Evolutionary conservation across 1,140 invertebrate species (phyloP), one percentile per base, ranked within the genome.

Genomic region (Philotrypesis tridentata): DNA sequence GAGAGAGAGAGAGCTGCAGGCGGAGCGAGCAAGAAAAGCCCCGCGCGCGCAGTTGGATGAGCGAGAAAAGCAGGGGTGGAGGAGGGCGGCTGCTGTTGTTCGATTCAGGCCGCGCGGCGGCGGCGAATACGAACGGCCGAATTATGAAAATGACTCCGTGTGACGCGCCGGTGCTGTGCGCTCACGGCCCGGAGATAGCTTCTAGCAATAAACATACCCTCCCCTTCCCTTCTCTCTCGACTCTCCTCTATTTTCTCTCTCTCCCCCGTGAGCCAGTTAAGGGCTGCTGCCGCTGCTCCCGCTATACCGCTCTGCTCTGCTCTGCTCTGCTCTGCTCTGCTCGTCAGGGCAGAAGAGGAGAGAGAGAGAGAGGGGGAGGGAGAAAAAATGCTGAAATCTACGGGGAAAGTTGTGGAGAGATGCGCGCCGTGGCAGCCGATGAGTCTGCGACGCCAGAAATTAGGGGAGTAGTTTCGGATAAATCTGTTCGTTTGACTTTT

Each of bases 81-180:
- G 23, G 72, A 71, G 70, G 37, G 83, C 70, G 83, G 80, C 60
- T 48, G 82, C 81, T 90, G 88, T 90, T 90, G 88, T 91, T 92
- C 91, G 90, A 91, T 91, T 91, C 89, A 87, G 88, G 88, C 87
- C 87, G 89, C 89, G 87, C 88, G 86, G 85, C 85, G 86, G 88
- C 87, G 84, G 90, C 90, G 92, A 92, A 93, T 93, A 93, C 92
- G 92, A 92, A 93, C 92, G 91, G 91, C 91, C 90, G 88, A 93
- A 93, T 93, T 93, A 93, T 93, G 92, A 93, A 93, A 93, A 93
- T 93, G 90, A 92, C 91, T 89, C 87, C 82, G 87, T 89, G 89
- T 91, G 90, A 91, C 89, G 90, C 90, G 88, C 14, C 55, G 8
- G 33, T 33, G 31, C 25, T 68, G 89, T 88, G 88, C n/a, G n/a